Conservation (phyloP, 2,888 invertebrate genomes). For the Galerucella pusilla region DNA sequence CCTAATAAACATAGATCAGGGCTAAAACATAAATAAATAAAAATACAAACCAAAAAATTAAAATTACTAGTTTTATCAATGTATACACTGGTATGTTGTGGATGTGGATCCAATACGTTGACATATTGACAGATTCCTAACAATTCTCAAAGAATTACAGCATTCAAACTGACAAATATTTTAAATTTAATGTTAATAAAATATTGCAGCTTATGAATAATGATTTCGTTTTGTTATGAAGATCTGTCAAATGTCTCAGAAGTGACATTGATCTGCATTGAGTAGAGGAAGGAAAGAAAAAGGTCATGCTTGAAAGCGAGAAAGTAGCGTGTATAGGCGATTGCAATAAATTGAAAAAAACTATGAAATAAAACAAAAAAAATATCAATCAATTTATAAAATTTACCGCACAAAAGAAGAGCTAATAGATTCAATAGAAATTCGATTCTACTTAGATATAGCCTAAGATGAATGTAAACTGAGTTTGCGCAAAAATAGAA, state of each 20-base stretch:
- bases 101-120: constrained; percentile 41
- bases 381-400: constrained; percentile 7
- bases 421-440: constrained; percentile 35
- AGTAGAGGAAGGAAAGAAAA: constrained; percentile 46
- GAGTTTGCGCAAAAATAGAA: constrained; percentile 21
- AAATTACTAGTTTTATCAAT: constrained; percentile 25
- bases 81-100: constrained; percentile 39
- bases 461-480: constrained; percentile 19
- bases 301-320: constrained; percentile 46
- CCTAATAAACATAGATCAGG: constrained; percentile 40
- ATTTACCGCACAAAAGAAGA: constrained; percentile 38
- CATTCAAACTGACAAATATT: not conserved
- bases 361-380: constrained; percentile 31
- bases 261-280: constrained; percentile 43
- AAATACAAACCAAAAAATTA: constrained; percentile 31
- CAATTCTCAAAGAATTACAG: constrained; percentile 6
- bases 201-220: no score
- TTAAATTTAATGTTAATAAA: not conserved
- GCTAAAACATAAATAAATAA: constrained; percentile 42
- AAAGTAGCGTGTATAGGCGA: constrained; percentile 43
- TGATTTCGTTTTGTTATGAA: not conserved
- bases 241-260: constrained; percentile 27
- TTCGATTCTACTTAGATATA: constrained; percentile 30
- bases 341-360: constrained; percentile 43
- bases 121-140: constrained; percentile 43